These are phyloP conservation scores for Tupiocoris notatus DNA, from an alignment of 2,888 invertebrate species.

Conservation along the genomic window DNA sequence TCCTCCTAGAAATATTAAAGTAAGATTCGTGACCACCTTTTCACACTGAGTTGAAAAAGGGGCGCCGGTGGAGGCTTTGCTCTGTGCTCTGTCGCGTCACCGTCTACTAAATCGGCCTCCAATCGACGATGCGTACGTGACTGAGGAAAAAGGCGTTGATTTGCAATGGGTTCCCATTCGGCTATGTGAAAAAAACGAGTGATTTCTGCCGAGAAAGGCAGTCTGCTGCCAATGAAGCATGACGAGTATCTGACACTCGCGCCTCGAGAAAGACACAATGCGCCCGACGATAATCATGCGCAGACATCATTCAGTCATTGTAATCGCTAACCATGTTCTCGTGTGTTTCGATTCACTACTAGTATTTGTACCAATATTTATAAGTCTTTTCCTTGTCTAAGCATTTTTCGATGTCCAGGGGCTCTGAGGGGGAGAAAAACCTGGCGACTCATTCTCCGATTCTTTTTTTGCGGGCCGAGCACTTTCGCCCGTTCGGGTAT, in stretches of 20 bases:
- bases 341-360: too few species aligned
- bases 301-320: background rate
- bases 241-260: background rate
- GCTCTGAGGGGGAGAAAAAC: too few species aligned
- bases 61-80: too few species aligned
- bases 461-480: too few species aligned
- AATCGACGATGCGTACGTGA: slow-evolving; percentile 15
- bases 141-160: slow-evolving; percentile 35
- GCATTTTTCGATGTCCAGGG: too few species aligned
- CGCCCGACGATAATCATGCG: background rate
- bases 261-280: background rate
- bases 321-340: too few species aligned
- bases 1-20: too few species aligned
- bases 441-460: too few species aligned
- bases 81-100: background rate
- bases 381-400: too few species aligned
- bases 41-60: background rate
- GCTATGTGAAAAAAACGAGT: background rate
- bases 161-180: slow-evolving; percentile 22
- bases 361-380: too few species aligned
- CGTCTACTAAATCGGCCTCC: background rate
- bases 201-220: background rate
- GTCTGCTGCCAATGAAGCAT: background rate
- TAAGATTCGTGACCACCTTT: too few species aligned
- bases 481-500: too few species aligned